These are phyloP conservation scores for Sinohyriopsis cumingii DNA, from an alignment of 2,888 invertebrate species.

Conservation along the genomic window DNA sequence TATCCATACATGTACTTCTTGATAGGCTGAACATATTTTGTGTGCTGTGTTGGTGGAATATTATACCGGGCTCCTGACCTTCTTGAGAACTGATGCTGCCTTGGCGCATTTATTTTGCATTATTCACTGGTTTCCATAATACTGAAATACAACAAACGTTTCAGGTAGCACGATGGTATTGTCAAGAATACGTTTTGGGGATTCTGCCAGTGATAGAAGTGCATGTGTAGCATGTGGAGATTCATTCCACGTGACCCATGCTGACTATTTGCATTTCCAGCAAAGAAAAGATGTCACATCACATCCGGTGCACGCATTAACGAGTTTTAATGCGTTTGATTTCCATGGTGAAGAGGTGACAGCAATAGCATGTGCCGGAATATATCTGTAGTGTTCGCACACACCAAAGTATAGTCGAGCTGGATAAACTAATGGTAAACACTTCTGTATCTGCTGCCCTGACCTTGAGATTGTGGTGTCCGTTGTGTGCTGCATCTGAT, in stretches of 20 bases:
- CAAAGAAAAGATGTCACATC: constrained; percentile 11
- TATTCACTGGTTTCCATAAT: background rate
- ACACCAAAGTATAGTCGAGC: constrained; percentile 6
- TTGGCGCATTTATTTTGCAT: background rate
- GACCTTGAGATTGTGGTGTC: constrained; percentile 2
- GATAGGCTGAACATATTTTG: background rate
- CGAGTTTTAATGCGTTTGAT: background rate
- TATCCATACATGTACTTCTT: background rate
- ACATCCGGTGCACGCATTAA: constrained; percentile 11
- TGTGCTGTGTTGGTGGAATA: constrained; percentile 7
- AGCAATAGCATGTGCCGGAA: constrained; percentile 1
- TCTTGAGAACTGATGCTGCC: constrained; percentile 4
- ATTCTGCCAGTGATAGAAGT: background rate
- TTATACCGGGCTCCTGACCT: background rate
- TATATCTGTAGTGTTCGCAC: constrained; percentile 3
- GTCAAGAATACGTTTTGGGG: background rate
- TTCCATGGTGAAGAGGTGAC: background rate
- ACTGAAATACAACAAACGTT: constrained; percentile 2
- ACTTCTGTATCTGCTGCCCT: constrained; percentile 24
- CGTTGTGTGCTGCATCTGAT: constrained; percentile 9
- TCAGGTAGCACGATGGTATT: background rate
- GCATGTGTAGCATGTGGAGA: constrained; percentile 1
- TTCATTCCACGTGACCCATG: constrained; percentile 4
- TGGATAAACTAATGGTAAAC: constrained; percentile 12
- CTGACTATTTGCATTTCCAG: constrained; percentile 10